Conservation (phyloP, 2,888 invertebrate genomes). For the Netelia fuscicornis region DNA sequence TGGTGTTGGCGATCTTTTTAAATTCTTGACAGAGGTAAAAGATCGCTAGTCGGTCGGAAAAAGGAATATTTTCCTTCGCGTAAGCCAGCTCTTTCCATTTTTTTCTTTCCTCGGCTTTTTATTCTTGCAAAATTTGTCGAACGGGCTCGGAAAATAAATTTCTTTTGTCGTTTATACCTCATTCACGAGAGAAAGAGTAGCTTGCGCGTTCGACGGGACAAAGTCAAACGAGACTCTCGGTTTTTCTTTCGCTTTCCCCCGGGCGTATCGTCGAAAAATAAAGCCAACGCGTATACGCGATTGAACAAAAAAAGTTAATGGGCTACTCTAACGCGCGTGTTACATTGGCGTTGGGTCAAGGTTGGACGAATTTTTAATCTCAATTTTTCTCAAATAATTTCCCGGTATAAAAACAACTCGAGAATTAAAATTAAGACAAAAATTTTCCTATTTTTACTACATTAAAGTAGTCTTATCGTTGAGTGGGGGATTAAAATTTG, state of each 20-base stretch:
- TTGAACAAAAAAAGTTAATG: neutral
- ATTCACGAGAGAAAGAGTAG: neutral
- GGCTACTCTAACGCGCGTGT: neutral
- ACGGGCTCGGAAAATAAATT: neutral
- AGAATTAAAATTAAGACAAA: too few relatives aligned
- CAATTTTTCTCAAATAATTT: too few relatives aligned
- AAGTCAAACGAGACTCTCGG: constrained; percentile 4
- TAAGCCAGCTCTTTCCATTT: neutral
- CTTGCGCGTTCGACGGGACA: neutral
- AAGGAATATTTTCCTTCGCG: neutral
- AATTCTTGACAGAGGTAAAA: neutral
- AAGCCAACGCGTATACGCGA: neutral
- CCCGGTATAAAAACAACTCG: too few relatives aligned
- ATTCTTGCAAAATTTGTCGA: neutral
- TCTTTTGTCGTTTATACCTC: neutral
- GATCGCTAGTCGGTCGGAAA: neutral
- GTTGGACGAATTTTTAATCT: neutral
- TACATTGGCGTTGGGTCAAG: neutral
- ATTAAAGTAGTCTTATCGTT: neutral
- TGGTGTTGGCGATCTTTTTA: neutral
- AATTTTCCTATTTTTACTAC: too few relatives aligned
- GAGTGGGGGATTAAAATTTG: too few relatives aligned
- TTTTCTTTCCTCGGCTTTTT: neutral
- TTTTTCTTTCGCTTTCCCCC: neutral
- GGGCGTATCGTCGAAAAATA: neutral